These are phyloP conservation scores for Homalodisca vitripennis DNA, from an alignment of 1,140 invertebrate genomes.

Conservation along the genomic window DNA sequence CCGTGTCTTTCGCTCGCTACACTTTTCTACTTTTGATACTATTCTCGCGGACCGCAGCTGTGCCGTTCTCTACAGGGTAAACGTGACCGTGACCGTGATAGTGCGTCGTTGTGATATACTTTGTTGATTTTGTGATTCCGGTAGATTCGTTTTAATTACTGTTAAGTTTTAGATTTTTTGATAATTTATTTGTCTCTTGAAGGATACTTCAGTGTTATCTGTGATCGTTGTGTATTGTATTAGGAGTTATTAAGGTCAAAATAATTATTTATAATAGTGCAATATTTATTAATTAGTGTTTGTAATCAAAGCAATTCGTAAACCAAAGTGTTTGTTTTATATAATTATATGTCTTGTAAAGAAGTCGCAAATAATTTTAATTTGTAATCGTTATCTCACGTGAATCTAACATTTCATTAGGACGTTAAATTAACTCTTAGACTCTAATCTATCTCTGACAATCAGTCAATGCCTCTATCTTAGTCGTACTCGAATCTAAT, in stretches of 20 bases:
- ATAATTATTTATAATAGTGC: constrained; percentile 4
- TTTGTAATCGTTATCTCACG: background rate
- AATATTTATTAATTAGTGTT: no score
- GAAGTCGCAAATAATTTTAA: background rate
- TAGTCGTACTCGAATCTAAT: constrained; percentile 10
- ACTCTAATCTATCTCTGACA: constrained; percentile 21
- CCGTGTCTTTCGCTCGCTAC: background rate
- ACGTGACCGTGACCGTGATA: background rate
- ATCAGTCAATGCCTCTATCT: constrained; percentile 30
- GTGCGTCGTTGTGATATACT: no score
- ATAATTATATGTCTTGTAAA: background rate
- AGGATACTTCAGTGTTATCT: constrained; percentile 11
- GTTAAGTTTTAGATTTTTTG: no score
- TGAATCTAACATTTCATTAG: background rate
- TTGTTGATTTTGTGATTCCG: no score
- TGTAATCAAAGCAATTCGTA: background rate
- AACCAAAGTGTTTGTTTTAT: background rate
- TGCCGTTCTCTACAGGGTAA: constrained; percentile 1
- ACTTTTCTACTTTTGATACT: constrained; percentile 29
- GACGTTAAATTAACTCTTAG: constrained; percentile 24
- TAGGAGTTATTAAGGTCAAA: no score
- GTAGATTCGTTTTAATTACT: no score
- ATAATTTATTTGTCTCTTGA: no score
- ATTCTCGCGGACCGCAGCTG: background rate
- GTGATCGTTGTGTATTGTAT: constrained; percentile 1